Percentiles rank a stretch among this genome's conserved stretches.
Evolutionary conservation across 2,888 invertebrate species (phyloP).

Genomic region (Tethea ocularis): DNA sequence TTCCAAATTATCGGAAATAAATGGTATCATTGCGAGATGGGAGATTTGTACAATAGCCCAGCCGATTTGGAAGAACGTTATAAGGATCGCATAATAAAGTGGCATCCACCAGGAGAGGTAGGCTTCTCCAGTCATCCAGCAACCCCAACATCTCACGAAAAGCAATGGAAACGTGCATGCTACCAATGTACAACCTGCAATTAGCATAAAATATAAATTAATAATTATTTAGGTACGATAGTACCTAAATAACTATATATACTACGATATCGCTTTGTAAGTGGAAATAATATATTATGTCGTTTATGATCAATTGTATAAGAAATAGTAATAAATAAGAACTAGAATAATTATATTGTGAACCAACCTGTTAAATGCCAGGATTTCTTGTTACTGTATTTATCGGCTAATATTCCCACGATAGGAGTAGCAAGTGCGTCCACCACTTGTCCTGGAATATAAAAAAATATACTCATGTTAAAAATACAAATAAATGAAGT

Average conservation of each 20-base stretch:
- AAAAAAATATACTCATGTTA: too few relatives aligned
- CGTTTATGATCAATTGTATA: neutral
- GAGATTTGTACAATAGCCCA: slow-evolving; percentile 98
- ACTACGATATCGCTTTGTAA: neutral
- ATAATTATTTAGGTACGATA: neutral
- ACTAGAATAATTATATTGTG: slow-evolving; percentile 8
- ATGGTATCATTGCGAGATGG: slow-evolving; percentile 95
- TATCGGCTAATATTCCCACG: slow-evolving; percentile 92
- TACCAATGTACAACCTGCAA: slow-evolving; percentile 87
- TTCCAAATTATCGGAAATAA: slow-evolving; percentile 87
- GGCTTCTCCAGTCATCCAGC: slow-evolving; percentile 59
- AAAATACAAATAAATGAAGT: too few relatives aligned
- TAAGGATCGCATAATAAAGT: slow-evolving; percentile 83
- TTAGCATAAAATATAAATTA: neutral
- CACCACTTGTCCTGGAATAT: slow-evolving; percentile 88
- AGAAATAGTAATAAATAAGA: slow-evolving; percentile 5
- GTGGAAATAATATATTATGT: neutral
- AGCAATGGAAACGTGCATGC: slow-evolving; percentile 90
- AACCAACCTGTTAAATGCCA: slow-evolving; percentile 94
- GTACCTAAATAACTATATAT: too few relatives aligned
- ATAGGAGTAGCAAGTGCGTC: slow-evolving; percentile 95
- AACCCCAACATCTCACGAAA: slow-evolving; percentile 88
- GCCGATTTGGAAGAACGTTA: slow-evolving; percentile 93
- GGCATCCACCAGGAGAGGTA: slow-evolving; percentile 81
- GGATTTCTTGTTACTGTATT: slow-evolving; percentile 89